phyloP scores from a whole-genome alignment of 2,888 invertebrate species.

The Cenopis cana region DNA sequence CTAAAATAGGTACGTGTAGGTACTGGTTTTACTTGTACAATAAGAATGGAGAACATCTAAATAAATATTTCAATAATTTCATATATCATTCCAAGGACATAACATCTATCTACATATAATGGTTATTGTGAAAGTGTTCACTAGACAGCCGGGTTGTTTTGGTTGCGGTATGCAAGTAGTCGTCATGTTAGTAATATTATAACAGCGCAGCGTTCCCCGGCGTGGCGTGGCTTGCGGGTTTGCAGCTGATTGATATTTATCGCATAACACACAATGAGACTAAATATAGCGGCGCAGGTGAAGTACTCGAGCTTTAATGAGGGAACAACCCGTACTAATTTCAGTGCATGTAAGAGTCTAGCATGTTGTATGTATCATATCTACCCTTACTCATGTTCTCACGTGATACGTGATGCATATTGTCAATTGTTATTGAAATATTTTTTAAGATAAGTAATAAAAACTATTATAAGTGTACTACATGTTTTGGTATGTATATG shows the following conservation, averaged over 20 bases:
- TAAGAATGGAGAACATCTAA: slow-evolving; percentile 39
- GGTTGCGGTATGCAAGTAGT: slow-evolving; percentile 47
- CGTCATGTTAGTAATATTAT: slow-evolving; percentile 37
- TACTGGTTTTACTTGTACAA: slow-evolving; percentile 40
- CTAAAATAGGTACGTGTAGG: slow-evolving; percentile 35
- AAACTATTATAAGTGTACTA: no score
- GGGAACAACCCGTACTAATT: slow-evolving; percentile 53
- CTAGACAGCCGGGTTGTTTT: slow-evolving; percentile 43
- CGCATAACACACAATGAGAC: slow-evolving; percentile 77
- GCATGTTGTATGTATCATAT: neutral
- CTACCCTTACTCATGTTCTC: neutral
- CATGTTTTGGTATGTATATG: no score
- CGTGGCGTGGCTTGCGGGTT: slow-evolving; percentile 36
- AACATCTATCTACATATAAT: slow-evolving; percentile 37
- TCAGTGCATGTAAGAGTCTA: neutral
- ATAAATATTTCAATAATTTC: slow-evolving; percentile 47
- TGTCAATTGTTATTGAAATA: no score
- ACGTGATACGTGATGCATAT: neutral
- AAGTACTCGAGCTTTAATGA: slow-evolving; percentile 65
- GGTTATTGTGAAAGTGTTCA: neutral
- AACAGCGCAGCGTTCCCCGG: slow-evolving; percentile 21
- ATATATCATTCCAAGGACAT: slow-evolving; percentile 51
- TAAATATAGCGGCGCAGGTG: slow-evolving; percentile 79
- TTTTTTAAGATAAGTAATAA: no score
- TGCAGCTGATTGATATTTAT: slow-evolving; percentile 69